Evolutionary conservation across 2,113 vertebrate species (phyloP).

Genomic region (Bambusicola thoracicus): DNA sequence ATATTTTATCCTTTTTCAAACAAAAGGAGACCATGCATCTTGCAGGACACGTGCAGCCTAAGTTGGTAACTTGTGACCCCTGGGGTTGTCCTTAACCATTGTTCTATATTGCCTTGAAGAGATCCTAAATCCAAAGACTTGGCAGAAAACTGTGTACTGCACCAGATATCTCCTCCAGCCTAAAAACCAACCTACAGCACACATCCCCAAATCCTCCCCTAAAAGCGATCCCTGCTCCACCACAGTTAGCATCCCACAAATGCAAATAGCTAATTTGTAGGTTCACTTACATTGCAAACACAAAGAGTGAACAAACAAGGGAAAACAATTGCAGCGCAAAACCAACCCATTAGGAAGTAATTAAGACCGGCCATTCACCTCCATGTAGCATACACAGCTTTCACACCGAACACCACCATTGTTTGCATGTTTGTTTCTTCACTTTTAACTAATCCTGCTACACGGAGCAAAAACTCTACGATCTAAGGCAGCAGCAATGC

Average conservation of each 20-base stretch:
- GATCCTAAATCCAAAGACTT: neutral
- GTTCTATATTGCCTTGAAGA: rapidly evolving
- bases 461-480: neutral
- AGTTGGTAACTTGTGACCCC: rapidly evolving
- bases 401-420: neutral
- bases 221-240: rapidly evolving
- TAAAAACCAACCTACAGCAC: rapidly evolving
- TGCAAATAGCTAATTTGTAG: neutral
- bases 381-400: neutral
- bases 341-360: constrained; percentile 56
- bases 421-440: neutral
- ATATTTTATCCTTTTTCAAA: neutral
- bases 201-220: neutral
- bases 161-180: neutral
- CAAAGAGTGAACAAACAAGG: constrained; percentile 1
- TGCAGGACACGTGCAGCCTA: rapidly evolving
- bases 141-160: neutral
- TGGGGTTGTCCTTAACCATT: rapidly evolving
- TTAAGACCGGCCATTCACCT: neutral
- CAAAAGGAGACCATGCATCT: rapidly evolving
- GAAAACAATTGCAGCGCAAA: constrained; percentile 25
- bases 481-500: neutral
- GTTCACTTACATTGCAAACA: neutral
- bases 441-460: neutral
- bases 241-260: neutral